Conservation (phyloP, 2,888 invertebrate genomes). For the Drosophila colorata region DNA sequence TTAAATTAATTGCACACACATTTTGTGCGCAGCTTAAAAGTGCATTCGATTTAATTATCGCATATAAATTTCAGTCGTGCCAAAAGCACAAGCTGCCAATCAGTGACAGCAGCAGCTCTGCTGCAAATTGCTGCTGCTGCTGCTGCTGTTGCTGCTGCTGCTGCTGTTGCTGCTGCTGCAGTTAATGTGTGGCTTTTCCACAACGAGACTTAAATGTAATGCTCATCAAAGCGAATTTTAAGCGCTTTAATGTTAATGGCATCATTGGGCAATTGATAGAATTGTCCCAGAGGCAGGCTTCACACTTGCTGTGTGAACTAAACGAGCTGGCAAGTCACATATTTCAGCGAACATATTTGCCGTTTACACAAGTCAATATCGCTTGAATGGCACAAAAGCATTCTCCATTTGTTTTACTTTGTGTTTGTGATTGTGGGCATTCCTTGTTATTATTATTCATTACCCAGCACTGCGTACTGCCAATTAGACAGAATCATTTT, state of each 20-base stretch:
- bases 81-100: constrained; percentile 40
- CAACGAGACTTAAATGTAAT: constrained; percentile 27
- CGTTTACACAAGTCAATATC: neutral
- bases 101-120: constrained; percentile 22
- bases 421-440: neutral
- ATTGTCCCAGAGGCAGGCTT: constrained; percentile 2
- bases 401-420: neutral
- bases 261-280: constrained; percentile 29
- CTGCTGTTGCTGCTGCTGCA: constrained; percentile 43
- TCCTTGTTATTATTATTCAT: neutral
- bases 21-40: constrained; percentile 77
- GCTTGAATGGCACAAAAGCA: neutral
- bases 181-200: constrained; percentile 67
- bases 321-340: neutral
- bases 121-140: constrained; percentile 16
- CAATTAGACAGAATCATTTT: neutral
- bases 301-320: neutral
- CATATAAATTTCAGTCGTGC: constrained; percentile 68
- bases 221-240: constrained; percentile 33
- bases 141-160: constrained; percentile 23
- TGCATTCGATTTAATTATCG: constrained; percentile 80
- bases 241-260: constrained; percentile 50
- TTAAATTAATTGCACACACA: constrained; percentile 69
- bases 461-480: constrained; percentile 2
- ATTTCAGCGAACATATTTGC: neutral